Percentiles rank a stretch among this genome's conserved stretches.
Evolutionary conservation across 1,140 invertebrate species (phyloP).

Genomic region (Trichomalopsis sarcophagae): DNA sequence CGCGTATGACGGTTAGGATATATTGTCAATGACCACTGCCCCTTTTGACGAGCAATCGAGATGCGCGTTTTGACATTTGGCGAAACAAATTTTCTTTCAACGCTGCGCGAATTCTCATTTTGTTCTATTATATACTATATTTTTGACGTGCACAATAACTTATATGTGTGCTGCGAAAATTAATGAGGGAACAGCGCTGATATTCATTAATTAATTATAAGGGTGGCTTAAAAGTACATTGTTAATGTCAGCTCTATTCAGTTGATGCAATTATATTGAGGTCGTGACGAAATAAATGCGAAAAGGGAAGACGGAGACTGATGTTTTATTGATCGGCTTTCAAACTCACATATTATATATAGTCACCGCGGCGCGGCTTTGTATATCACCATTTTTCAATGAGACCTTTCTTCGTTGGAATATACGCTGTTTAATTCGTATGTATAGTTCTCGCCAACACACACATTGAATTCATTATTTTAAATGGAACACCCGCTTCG

Average conservation of each 20-base stretch:
- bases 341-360: no score
- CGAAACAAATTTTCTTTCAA: slow-evolving; percentile 5
- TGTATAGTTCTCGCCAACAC: no score
- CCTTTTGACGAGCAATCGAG: slow-evolving; percentile 38
- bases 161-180: not conserved
- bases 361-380: no score
- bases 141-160: not conserved
- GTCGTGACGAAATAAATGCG: not conserved
- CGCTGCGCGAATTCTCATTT: not conserved
- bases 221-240: not conserved
- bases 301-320: slow-evolving; percentile 28
- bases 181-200: not conserved
- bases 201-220: not conserved
- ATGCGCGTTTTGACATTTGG: slow-evolving; percentile 7
- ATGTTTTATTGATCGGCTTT: not conserved
- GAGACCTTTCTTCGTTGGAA: no score
- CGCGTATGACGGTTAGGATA: slow-evolving; percentile 47
- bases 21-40: slow-evolving; percentile 61
- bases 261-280: not conserved
- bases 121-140: not conserved
- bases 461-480: not conserved
- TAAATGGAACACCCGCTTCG: not conserved
- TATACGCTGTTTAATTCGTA: no score
- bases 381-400: no score
- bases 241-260: not conserved